Evolutionary conservation across 2,113 vertebrate species (phyloP), one percentile per base, ranked within the genome.

Genomic region (Riparia riparia): DNA sequence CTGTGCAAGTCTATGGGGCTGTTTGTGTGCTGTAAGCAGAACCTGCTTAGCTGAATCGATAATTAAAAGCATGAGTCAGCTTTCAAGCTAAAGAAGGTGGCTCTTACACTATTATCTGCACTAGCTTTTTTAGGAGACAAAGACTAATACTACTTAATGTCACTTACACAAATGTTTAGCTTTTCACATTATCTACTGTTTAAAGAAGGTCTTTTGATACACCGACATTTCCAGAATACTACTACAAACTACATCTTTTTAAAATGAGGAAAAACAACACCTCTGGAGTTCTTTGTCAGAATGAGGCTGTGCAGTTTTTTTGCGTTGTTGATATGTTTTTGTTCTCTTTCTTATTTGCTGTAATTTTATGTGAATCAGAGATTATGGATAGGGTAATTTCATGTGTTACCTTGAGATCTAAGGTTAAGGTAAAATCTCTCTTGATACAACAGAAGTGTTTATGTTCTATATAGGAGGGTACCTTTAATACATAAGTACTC

Each of bases 31-130:
- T 81, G 89, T 72, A 90, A 90, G 76, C 90, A 92, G 60, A 93
- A 82, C 50, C 13, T 54, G 60, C 34, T 82, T 56, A 81, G 89
- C 82, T 94, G 91, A 93, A 86, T 92, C 91, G 88, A 91, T 41
- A 93, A 79, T 58, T 89, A 93, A 94, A 96, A 90, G 58, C 84
- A 91, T 91, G 82, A 90, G 54, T 89, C 94, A 95, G 85, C 78
- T 77, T 93, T 91, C 54, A 47, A 88, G 70, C 66, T 82, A 96
- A 76, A 96, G 91, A 87, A 91, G 58, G 49, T 82, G 31, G 61
- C 78, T 87, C 89, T 85, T 90, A 65, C 2, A 64, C 84, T 76
- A 76, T 96, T 95, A 95, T 94, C 32, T 58, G 26, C 22, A 82
- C 20, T 25, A 85, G 81, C 54, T 9, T 91, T 95, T 95, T 93